A percentile compares a stretch with the other conserved stretches of the same genome.
phyloP scores from a whole-genome alignment of 2,113 vertebrate species.

The Menidia beryllina region DNA sequence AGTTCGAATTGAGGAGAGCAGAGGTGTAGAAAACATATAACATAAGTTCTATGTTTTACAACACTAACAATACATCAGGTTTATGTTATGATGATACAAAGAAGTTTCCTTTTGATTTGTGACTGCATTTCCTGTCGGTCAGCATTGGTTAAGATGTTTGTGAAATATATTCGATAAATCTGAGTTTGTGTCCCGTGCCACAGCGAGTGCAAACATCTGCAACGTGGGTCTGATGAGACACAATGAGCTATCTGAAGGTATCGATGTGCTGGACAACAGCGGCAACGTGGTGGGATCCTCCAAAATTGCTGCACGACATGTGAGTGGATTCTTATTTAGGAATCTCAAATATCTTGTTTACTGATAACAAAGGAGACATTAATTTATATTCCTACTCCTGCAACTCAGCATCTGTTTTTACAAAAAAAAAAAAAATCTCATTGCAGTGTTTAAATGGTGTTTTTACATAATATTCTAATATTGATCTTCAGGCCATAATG shows the following conservation, averaged over 20 bases:
- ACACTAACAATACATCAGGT: background rate
- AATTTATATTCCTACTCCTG: constrained; percentile 14
- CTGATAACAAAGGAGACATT: background rate
- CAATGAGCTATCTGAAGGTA: constrained; percentile 92
- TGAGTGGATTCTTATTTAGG: constrained; percentile 70
- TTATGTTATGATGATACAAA: background rate
- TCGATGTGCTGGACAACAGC: constrained; percentile 89
- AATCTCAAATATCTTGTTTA: background rate
- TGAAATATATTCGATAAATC: background rate
- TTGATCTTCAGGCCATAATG: constrained; percentile 88
- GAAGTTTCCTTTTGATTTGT: background rate
- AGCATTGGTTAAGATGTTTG: background rate
- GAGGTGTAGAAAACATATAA: too few relatives aligned
- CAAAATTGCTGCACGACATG: constrained; percentile 92
- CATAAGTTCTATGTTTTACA: background rate
- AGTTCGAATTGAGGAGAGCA: too few relatives aligned
- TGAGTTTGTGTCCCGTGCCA: constrained; percentile 10
- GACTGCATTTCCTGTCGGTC: background rate
- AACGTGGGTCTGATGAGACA: constrained; percentile 98
- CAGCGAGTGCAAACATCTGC: constrained; percentile 97
- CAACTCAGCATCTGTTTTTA: constrained; percentile 42
- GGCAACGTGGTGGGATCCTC: constrained; percentile 96
- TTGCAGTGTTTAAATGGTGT: constrained; percentile 47
- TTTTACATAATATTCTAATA: constrained; percentile 58
- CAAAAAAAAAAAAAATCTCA: constrained; percentile 40